These are phyloP conservation scores for Melanostoma scalare DNA, from an alignment of 2,888 invertebrate genomes.

Conservation along the genomic window DNA sequence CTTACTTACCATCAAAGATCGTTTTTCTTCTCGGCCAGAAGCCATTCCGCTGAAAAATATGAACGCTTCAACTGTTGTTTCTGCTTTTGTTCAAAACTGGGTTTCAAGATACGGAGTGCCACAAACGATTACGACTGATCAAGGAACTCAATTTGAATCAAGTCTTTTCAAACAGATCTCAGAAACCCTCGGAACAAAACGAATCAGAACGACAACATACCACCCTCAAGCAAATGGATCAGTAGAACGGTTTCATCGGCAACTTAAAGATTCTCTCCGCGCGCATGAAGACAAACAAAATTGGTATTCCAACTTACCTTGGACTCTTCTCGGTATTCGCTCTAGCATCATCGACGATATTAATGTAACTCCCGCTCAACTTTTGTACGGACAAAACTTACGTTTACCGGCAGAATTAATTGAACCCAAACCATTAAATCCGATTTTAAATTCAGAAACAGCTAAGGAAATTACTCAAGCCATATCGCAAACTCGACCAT, in stretches of 20 bases:
- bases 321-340: constrained; percentile 14
- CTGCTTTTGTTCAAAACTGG: background rate
- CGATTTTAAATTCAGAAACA: background rate
- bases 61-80: background rate
- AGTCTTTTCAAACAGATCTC: too few relatives aligned
- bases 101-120: constrained; percentile 2
- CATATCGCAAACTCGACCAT: background rate
- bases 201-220: too few relatives aligned
- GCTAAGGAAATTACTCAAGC: background rate
- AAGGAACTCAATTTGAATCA: background rate
- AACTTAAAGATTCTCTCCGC: constrained; percentile 17
- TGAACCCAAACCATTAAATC: background rate
- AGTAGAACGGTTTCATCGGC: constrained; percentile 42
- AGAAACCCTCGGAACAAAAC: too few relatives aligned
- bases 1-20: constrained; percentile 33
- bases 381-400: constrained; percentile 32
- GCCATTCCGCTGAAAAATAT: constrained; percentile 15
- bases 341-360: constrained; percentile 15
- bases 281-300: constrained; percentile 6
- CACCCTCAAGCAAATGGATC: constrained; percentile 23
- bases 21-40: constrained; percentile 44
- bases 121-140: constrained; percentile 14
- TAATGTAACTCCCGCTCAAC: constrained; percentile 30
- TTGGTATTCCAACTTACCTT: constrained; percentile 22
- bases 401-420: constrained; percentile 26